Conservation (phyloP, 1,140 invertebrate genomes). For the Drosophila busckii region DNA sequence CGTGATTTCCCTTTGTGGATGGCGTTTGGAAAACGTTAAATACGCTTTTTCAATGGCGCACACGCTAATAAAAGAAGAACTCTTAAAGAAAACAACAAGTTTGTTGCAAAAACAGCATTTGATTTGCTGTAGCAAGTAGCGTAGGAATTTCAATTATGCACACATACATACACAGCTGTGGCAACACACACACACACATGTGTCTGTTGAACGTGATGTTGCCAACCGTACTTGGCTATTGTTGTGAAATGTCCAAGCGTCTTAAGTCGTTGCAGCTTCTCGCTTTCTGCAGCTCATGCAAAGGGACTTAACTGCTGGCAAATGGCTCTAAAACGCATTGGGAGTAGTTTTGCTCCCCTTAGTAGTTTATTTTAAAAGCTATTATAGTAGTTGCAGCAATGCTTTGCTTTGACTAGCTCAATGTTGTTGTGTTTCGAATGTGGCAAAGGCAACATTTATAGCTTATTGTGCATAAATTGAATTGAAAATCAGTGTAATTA, state of each 20-base stretch:
- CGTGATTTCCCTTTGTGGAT: conserved; percentile 31
- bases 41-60: conserved; percentile 51
- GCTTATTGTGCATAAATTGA: too few species aligned
- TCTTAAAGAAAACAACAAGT: conserved; percentile 6
- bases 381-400: too few species aligned
- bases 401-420: too few species aligned
- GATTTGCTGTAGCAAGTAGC: conserved; percentile 18
- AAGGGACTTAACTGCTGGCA: too few species aligned
- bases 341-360: too few species aligned
- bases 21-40: conserved; percentile 55
- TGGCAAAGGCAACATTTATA: too few species aligned
- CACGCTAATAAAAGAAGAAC: conserved; percentile 20
- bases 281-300: too few species aligned
- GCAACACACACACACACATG: conserved; percentile 3
- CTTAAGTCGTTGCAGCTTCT: conserved; percentile 38
- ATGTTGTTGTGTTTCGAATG: too few species aligned
- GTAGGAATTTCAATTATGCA: conserved; percentile 61
- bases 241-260: conserved; percentile 23
- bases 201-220: conserved; percentile 1
- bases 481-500: too few species aligned
- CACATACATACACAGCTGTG: conserved; percentile 37
- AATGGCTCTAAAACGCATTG: too few species aligned
- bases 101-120: conserved; percentile 30
- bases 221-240: background rate
- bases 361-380: too few species aligned